Conservation (phyloP, 1,140 invertebrate species). For the Leptopilina clavipes region DNA sequence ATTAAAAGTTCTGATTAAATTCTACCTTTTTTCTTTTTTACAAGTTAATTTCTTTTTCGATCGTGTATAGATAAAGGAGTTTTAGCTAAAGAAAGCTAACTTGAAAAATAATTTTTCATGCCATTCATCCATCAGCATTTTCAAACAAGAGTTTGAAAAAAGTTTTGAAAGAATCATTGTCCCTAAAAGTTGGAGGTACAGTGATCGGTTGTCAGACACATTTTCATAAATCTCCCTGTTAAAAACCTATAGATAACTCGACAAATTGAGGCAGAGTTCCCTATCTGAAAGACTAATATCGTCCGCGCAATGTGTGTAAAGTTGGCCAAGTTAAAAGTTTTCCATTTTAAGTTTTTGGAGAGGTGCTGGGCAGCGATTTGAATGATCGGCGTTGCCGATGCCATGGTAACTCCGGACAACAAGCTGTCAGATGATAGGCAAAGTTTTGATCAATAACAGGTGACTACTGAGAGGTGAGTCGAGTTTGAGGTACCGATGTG, state of each 20-base stretch:
- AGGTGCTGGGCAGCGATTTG: conserved; percentile 55
- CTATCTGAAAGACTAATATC: neutral
- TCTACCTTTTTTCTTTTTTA: no score
- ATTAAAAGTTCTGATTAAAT: no score
- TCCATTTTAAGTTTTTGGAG: conserved; percentile 49
- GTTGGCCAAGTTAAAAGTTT: conserved; percentile 47
- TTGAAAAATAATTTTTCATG: neutral
- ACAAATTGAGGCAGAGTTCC: neutral
- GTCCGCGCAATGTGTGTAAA: conserved; percentile 30
- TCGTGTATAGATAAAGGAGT: no score
- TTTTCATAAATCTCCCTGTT: neutral
- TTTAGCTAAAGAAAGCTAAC: no score
- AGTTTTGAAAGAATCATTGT: conserved; percentile 5
- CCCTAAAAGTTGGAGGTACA: neutral
- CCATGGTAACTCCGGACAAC: conserved; percentile 74
- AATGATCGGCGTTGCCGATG: conserved; percentile 66
- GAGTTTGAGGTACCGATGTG: conserved; percentile 38
- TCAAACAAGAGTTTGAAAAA: neutral
- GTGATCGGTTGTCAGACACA: neutral
- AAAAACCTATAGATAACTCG: neutral
- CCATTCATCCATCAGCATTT: neutral
- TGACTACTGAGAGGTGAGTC: conserved; percentile 61
- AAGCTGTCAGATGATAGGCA: conserved; percentile 75
- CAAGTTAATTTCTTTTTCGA: no score
- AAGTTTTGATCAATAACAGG: conserved; percentile 75